These are phyloP conservation scores for Romanogobio albipinnatus DNA, from an alignment of 2,113 vertebrate genomes.

Conservation along the genomic window DNA sequence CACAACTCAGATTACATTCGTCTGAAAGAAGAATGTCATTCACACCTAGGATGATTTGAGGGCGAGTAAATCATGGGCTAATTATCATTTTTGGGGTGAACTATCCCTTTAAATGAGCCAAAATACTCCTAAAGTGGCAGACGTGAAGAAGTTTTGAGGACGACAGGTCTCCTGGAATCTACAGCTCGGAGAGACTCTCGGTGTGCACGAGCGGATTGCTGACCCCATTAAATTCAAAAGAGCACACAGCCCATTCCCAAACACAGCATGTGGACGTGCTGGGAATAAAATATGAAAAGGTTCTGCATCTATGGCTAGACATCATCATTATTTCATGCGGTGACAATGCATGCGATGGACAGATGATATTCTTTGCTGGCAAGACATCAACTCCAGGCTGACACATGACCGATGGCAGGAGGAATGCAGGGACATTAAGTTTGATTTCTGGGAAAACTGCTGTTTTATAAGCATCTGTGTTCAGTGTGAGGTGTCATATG, in stretches of 20 bases:
- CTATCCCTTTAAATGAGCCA: neutral
- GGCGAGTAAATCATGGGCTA: too few species aligned
- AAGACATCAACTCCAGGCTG: neutral
- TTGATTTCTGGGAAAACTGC: neutral
- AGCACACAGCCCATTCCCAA: slow-evolving; percentile 66
- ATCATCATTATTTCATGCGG: slow-evolving; percentile 14
- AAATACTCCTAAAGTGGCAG: neutral
- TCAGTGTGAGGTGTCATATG: neutral
- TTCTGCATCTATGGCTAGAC: slow-evolving; percentile 38
- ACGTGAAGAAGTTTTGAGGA: neutral
- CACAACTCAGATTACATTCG: too few species aligned
- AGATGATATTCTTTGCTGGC: neutral
- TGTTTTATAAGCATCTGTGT: neutral
- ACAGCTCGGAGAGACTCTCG: neutral
- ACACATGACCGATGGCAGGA: neutral
- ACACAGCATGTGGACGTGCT: slow-evolving; percentile 82
- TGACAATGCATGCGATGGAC: neutral
- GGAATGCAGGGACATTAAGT: neutral
- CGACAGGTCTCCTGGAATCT: neutral
- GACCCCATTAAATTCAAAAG: slow-evolving; percentile 41
- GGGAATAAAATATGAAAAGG: slow-evolving; percentile 69
- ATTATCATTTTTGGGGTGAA: too few species aligned
- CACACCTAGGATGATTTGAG: too few species aligned
- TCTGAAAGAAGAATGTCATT: too few species aligned
- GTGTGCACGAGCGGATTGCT: neutral